Base-by-base conservation (phyloP, 2,113 vertebrate species). In the Nasalis larvatus region DNA sequence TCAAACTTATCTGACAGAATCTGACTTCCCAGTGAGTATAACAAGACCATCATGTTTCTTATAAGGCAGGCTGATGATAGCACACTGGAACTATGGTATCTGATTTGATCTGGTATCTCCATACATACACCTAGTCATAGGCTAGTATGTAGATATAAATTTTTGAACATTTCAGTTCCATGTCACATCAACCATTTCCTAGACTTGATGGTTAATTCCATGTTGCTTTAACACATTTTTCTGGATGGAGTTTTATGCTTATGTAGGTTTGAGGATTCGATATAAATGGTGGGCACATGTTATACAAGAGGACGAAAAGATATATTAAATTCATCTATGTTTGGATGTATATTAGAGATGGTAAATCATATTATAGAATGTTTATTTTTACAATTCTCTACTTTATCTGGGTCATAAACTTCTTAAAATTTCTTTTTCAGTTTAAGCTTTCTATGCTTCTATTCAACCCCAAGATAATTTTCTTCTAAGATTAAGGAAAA, bases 401-500 rank as follows among this genome's bases (percentile, higher is more conserved):
- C 20, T 76, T 93, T 81, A 91, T 58, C 69, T 90, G 21, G 6
- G 11, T 94, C 49, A 96, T 80, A 95, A 96, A 88, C 17, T 47
- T 88, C 40, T 84, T 86, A 58, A 71, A 96, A 89, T n/a, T 93
- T 69, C 23, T 83, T 78, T 95, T 8, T 82, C 74, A 87, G 42
- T 45, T 30, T 92, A 91, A 69, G 4, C 35, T 96, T 95, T 89
- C 35, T 74, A 21, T 85, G 76, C 6, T 92, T 97, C 21, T 82
- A n/a, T 92, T 92, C 37, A 97, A 88, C 49, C 25, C 30, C 27
- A 35, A 93, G 17, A 35, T n/a, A 92, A 86, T 92, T 95, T 93
- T 95, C 20, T 93, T 96, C 54, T 80, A 82, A 63, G 47, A 86
- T 89, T 93, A 97, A 86, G 37, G 35, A 9, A 93, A 97, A 91